phyloP scores from a whole-genome alignment of 2,113 vertebrate species.

The Proteles cristata region DNA sequence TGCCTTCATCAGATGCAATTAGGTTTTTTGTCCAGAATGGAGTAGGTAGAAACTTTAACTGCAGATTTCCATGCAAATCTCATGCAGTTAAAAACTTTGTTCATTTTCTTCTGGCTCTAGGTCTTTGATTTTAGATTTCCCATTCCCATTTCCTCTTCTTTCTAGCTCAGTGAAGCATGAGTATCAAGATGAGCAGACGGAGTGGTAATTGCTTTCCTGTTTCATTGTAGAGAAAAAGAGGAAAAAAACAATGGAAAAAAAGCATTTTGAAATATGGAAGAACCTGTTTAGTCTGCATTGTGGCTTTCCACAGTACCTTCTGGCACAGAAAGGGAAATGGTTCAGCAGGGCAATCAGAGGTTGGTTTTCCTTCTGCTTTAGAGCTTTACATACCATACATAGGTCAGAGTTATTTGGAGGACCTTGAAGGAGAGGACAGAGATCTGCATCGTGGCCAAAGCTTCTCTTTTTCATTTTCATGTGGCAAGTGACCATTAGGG shows the following conservation, averaged over 20 bases:
- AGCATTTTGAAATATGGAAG: neutral
- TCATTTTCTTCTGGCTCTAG: neutral
- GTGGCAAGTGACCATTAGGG: neutral
- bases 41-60: neutral
- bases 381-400: neutral
- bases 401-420: neutral
- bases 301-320: neutral
- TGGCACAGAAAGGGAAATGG: neutral
- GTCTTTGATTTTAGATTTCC: constrained; percentile 50
- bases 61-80: constrained; percentile 3
- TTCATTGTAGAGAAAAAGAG: neutral
- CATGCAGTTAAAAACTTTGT: neutral
- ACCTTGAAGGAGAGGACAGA: neutral
- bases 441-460: neutral
- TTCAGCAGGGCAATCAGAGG: neutral
- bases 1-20: neutral
- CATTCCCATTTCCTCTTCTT: constrained; percentile 49
- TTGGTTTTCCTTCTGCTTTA: neutral
- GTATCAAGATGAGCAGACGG: constrained; percentile 15
- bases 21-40: neutral
- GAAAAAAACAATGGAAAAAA: neutral
- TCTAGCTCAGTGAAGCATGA: constrained; percentile 32
- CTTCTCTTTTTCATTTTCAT: constrained; percentile 18
- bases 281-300: neutral
- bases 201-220: constrained; percentile 58